Percentiles rank a stretch among this genome's conserved stretches.
Conservation (phyloP, 1,140 invertebrate genomes). For the Scaptomyza montana region DNA sequence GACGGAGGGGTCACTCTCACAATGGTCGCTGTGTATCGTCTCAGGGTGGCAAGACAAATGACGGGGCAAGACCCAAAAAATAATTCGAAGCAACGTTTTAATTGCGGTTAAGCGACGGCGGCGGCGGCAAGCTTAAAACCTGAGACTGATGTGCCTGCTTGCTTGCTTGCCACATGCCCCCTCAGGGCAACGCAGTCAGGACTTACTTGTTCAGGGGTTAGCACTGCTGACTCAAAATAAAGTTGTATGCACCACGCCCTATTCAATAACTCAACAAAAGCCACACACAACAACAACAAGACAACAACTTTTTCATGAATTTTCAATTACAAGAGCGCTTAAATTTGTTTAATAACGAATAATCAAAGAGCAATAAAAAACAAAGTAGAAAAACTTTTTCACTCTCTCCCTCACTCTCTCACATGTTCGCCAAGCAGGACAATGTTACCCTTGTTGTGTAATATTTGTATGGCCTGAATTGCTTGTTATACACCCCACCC, state of each 20-base stretch:
- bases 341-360: slow-evolving; percentile 50
- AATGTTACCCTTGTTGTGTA: slow-evolving; percentile 77
- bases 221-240: slow-evolving; percentile 18
- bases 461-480: slow-evolving; percentile 54
- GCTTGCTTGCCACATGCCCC: slow-evolving; percentile 16
- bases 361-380: slow-evolving; percentile 14
- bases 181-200: slow-evolving; percentile 13
- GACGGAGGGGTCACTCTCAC: not conserved
- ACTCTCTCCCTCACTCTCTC: slow-evolving; percentile 13
- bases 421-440: slow-evolving; percentile 39
- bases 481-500: slow-evolving; percentile 38
- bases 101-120: slow-evolving; percentile 72
- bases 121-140: slow-evolving; percentile 53
- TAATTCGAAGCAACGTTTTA: slow-evolving; percentile 68
- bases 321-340: slow-evolving; percentile 66
- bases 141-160: slow-evolving; percentile 16
- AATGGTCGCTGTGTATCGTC: slow-evolving; percentile 3
- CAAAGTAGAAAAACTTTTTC: slow-evolving; percentile 41
- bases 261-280: slow-evolving; percentile 78
- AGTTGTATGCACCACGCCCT: slow-evolving; percentile 61
- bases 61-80: slow-evolving; percentile 62
- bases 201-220: slow-evolving; percentile 55
- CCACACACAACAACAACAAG: slow-evolving; percentile 30
- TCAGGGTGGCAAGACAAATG: slow-evolving; percentile 75
- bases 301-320: slow-evolving; percentile 51